Conservation (phyloP, 2,888 invertebrate genomes). For the Agrochola lota region DNA sequence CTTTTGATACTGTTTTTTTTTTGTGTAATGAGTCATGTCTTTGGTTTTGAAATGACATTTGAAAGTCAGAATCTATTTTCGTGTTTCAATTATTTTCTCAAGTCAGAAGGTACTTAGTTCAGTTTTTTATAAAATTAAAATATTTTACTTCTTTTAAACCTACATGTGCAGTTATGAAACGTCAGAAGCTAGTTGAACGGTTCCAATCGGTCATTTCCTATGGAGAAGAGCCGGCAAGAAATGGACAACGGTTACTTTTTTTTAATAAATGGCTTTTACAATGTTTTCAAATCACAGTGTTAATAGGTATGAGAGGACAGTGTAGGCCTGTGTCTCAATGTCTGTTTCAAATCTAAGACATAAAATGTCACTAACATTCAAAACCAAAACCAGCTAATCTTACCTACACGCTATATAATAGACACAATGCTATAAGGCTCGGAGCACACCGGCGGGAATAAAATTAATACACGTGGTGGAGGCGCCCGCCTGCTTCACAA, state of each 20-base stretch:
- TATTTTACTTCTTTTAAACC: no score
- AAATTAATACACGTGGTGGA: constrained; percentile 11
- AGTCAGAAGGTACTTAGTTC: not conserved
- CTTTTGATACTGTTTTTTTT: not conserved
- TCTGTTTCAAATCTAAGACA: not conserved
- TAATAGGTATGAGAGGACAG: no score
- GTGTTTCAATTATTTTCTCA: not conserved
- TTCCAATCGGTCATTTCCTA: no score
- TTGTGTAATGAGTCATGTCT: constrained; percentile 15
- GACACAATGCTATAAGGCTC: not conserved
- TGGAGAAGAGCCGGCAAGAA: no score
- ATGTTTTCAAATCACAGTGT: no score
- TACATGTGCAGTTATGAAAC: no score
- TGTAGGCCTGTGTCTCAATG: not conserved
- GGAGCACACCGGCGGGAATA: constrained; percentile 16
- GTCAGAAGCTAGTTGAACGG: no score
- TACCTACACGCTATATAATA: not conserved
- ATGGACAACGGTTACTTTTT: no score
- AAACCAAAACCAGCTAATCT: constrained; percentile 14
- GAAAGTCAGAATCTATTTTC: not conserved
- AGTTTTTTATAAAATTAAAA: not conserved
- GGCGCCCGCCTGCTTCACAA: constrained; percentile 28
- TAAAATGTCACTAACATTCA: not conserved
- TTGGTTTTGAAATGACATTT: not conserved
- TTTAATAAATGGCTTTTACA: no score